Evolutionary conservation across 2,797 vertebrate genomes (phyloP), one percentile per base, ranked within the genome.

Genomic region (Mormyrus hasselquistii): DNA sequence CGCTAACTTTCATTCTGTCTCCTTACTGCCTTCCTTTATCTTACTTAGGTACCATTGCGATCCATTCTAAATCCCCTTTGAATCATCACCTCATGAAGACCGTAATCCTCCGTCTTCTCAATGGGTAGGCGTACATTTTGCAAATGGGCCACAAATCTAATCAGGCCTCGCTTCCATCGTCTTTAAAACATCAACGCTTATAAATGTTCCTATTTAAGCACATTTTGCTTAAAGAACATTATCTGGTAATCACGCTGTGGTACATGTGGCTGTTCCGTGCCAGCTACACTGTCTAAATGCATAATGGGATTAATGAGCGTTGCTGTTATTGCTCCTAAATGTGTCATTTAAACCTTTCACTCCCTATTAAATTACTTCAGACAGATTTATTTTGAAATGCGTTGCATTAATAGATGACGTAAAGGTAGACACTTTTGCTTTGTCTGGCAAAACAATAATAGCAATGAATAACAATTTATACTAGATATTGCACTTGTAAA

Each of bases 401-500:
- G 49, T 44, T 41, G 53, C 52, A 89, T 79, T 55, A 76, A 87
- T 38, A 87, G 29, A 79, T 57, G 14, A 47, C 12, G 34, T 55
- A 55, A 55, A 79, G 55, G 5, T 86, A 53, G 16, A 85, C 41
- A 86, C 5, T 10, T 52, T 41, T 86, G 47, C 22, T 86, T 53
- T 55, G 29, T 55, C 50, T 55, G 29, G 50, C 22, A 86, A 38
- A 55, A 38, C 52, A 55, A 55, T n/a, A 38, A 57, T 52, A 50
- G 4, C 22, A 85, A 85, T 85, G 50, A 57, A 34, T 96, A 95
- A 95, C 95, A 96, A 96, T 96, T 96, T 97, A 95, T 96, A 96
- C 96, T 95, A 94, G 94, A 96, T 95, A 96, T 95, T 95, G 93
- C 95, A 95, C 96, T 96, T 96, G 96, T 96, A 96, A 96, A 96